Evolutionary conservation across 2,797 vertebrate species (phyloP), one percentile per base, ranked within the genome.

Genomic region (Rhyacichthys aspro): DNA sequence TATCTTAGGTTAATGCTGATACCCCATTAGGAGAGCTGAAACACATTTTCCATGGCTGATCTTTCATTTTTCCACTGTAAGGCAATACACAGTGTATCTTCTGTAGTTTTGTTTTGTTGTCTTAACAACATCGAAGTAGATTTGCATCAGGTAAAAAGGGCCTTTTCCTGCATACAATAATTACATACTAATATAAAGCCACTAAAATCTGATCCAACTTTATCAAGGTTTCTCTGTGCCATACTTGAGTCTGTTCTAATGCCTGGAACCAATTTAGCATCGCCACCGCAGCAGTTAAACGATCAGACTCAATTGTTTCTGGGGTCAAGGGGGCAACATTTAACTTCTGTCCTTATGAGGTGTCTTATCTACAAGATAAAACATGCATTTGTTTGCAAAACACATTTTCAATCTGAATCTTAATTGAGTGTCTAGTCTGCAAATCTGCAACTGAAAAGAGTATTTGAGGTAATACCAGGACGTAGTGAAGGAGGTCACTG

Each of bases 261-360:
- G 55, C 39, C 65, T 79, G 67, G 63, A 61, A 76, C 60, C 67
- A 73, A 76, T 76, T 76, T 70, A 28, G 41, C 55, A 17, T 67
- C 11, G 39, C 53, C 59, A 32, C 41, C 7, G n/a, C n/a, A 71
- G 70, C 58, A 57, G 50, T 52, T 60, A 56, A 71, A 47, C 49
- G 53, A 78, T 67, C 55, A 39, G 63, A 59, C 55, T 48, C 33
- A 60, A 2, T 43, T 50, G 43, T 58, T 57, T 56, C 9, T 12
- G 41, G 49, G 59, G 65, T 78, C 43, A 67, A 42, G 54, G 39
- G 43, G 42, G 41, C 49, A 37, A 32, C 43, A 33, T 49, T 65
- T 69, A 43, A 28, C 16, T 47, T 50, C 43, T 37, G 32, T 23
- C 37, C 7, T 36, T 43, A 67, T 57, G 58, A 58, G 23, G 50